These are phyloP conservation scores for Gadus macrocephalus DNA, from an alignment of 2,113 vertebrate species.

Conservation along the genomic window DNA sequence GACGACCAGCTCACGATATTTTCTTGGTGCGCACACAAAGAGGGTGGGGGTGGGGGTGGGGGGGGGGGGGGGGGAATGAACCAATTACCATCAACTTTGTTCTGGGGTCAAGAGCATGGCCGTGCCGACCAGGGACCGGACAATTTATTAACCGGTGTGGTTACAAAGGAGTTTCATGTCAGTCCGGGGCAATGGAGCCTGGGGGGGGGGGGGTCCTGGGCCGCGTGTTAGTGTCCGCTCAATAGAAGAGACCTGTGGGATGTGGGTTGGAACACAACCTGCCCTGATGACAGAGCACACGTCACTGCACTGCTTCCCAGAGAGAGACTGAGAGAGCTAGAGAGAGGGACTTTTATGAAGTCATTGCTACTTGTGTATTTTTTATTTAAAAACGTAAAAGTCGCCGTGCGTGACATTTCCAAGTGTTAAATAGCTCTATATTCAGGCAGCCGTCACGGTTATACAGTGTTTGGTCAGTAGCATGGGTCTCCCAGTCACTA, in stretches of 20 bases:
- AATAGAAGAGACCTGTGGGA: too few species aligned
- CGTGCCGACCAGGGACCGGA: conserved; percentile 21
- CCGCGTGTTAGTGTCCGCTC: background rate
- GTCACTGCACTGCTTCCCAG: conserved; percentile 3
- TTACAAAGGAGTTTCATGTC: conserved; percentile 22
- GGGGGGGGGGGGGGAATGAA: conserved; percentile 8
- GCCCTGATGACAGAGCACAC: conserved; percentile 31
- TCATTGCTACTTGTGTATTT: too few species aligned
- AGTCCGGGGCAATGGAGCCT: conserved; percentile 13
- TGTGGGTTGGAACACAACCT: background rate
- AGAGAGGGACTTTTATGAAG: too few species aligned
- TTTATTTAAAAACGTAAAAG: too few species aligned
- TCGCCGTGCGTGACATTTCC: too few species aligned
- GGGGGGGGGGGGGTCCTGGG: conserved; percentile 29
- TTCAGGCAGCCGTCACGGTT: too few species aligned
- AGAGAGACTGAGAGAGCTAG: conserved; percentile 9
- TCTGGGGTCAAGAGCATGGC: conserved; percentile 35
- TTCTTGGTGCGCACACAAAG: conserved; percentile 12
- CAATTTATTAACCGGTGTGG: conserved; percentile 37
- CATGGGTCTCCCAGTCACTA: too few species aligned
- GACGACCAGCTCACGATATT: conserved; percentile 35
- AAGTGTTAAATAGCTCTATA: too few species aligned
- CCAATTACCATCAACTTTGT: conserved; percentile 48
- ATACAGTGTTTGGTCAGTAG: too few species aligned
- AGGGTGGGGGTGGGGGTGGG: too few species aligned